phyloP scores from a whole-genome alignment of 1,140 invertebrate species.

The Heliconius himera region DNA sequence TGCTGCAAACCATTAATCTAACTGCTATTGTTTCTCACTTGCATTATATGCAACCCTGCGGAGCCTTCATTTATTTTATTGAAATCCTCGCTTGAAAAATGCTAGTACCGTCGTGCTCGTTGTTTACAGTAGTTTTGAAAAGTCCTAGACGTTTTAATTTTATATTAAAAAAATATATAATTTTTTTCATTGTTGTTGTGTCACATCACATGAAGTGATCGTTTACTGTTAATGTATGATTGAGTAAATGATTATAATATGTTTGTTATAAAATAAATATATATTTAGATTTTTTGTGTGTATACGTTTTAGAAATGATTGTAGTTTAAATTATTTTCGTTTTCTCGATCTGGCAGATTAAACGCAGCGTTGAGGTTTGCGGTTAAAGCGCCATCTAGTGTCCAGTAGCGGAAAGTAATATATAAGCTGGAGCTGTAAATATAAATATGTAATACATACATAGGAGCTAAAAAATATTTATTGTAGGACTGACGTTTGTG shows the following conservation, averaged over 20 bases:
- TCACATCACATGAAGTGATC: no score
- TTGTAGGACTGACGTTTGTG: no score
- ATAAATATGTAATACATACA: no score
- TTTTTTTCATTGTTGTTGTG: neutral
- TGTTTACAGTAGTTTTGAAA: neutral
- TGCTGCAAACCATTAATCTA: slow-evolving; percentile 50
- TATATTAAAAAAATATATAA: neutral
- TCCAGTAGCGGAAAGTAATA: slow-evolving; percentile 42
- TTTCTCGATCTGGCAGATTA: no score
- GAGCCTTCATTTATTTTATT: slow-evolving; percentile 29
- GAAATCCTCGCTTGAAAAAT: slow-evolving; percentile 11
- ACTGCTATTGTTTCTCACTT: slow-evolving; percentile 50
- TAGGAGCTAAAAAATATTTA: no score
- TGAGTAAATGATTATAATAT: no score
- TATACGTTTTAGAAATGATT: no score
- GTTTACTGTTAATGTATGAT: neutral
- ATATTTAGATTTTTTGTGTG: no score
- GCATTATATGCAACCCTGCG: slow-evolving; percentile 35
- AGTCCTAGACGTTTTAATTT: neutral
- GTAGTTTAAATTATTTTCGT: no score
- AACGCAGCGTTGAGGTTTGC: no score
- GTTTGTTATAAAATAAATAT: no score
- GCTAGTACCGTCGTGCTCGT: neutral
- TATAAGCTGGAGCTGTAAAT: no score
- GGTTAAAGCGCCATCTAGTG: slow-evolving; percentile 47